Conservation (phyloP, 1,140 invertebrate species). For the Ladona fulva region DNA sequence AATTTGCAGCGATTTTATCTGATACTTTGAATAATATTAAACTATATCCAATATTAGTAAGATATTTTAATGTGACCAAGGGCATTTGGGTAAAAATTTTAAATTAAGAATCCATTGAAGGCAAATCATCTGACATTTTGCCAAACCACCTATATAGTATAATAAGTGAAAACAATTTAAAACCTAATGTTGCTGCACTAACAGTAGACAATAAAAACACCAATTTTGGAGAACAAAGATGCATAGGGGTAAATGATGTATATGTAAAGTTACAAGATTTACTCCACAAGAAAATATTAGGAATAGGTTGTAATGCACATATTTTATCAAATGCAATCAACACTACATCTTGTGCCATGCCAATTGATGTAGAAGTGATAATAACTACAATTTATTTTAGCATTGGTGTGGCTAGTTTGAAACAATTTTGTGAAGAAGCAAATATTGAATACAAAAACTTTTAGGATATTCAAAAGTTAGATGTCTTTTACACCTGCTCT, state of each 20-base stretch:
- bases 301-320: slow-evolving; percentile 15
- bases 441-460: slow-evolving; percentile 18
- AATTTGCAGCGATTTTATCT: slow-evolving; percentile 15
- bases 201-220: slow-evolving; percentile 21
- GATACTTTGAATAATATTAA: slow-evolving; percentile 20
- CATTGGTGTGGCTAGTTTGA: slow-evolving; percentile 4
- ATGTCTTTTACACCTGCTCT: slow-evolving; percentile 11
- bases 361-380: slow-evolving; percentile 20
- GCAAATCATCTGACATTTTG: slow-evolving; percentile 2
- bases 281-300: slow-evolving; percentile 21
- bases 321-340: slow-evolving; percentile 11
- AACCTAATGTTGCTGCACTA: slow-evolving; percentile 21
- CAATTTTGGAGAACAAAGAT: slow-evolving; percentile 21
- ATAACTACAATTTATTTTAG: slow-evolving; percentile 17
- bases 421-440: slow-evolving; percentile 16
- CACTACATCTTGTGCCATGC: slow-evolving; percentile 18
- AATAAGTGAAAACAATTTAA: slow-evolving; percentile 22
- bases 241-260: slow-evolving; percentile 21
- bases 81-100: slow-evolving; percentile 21
- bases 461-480: slow-evolving; percentile 12
- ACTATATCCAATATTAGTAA: no score
- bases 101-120: slow-evolving; percentile 22
- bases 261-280: slow-evolving; percentile 23
- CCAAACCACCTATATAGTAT: slow-evolving; percentile 18
- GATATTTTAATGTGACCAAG: no score